Evolutionary conservation across 1,140 invertebrate species (phyloP).

Genomic region (Hormaphis cornu): DNA sequence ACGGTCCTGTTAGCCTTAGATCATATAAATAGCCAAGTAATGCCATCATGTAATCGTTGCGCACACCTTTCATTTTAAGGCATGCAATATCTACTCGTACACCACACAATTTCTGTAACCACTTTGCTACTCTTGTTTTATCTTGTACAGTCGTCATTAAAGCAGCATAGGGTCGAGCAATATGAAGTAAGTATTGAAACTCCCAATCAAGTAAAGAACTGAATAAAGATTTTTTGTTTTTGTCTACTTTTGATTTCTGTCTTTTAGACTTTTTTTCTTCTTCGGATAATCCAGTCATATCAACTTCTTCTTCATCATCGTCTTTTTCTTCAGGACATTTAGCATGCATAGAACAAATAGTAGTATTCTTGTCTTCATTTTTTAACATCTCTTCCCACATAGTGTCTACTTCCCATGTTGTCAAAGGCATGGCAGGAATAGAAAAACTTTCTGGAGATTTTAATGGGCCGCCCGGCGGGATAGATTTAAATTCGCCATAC

Average conservation of each 20-base stretch:
- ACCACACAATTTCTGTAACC: slow-evolving; percentile 43
- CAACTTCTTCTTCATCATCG: neutral
- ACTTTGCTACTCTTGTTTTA: slow-evolving; percentile 41
- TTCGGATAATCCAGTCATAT: neutral
- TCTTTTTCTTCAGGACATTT: neutral
- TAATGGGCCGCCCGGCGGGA: slow-evolving; percentile 35
- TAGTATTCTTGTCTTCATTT: slow-evolving; percentile 1
- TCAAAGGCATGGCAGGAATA: slow-evolving; percentile 10
- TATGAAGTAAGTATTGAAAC: slow-evolving; percentile 43
- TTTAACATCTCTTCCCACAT: slow-evolving; percentile 37
- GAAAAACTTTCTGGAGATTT: slow-evolving; percentile 31
- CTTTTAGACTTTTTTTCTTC: neutral
- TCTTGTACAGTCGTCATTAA: slow-evolving; percentile 40
- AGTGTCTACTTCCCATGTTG: slow-evolving; percentile 38
- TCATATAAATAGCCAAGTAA: slow-evolving; percentile 41
- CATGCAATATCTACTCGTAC: slow-evolving; percentile 40
- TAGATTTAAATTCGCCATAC: slow-evolving; percentile 35
- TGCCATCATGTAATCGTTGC: slow-evolving; percentile 46
- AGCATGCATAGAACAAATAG: neutral
- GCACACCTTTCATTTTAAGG: slow-evolving; percentile 43
- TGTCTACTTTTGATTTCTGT: neutral
- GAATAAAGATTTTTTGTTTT: neutral
- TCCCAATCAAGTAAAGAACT: slow-evolving; percentile 42
- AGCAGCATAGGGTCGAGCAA: slow-evolving; percentile 42
- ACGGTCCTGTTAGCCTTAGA: slow-evolving; percentile 8